A percentile compares a stretch with the other conserved stretches of the same genome.
Conservation (phyloP, 2,888 invertebrate genomes). For the Perithous albicinctus region DNA sequence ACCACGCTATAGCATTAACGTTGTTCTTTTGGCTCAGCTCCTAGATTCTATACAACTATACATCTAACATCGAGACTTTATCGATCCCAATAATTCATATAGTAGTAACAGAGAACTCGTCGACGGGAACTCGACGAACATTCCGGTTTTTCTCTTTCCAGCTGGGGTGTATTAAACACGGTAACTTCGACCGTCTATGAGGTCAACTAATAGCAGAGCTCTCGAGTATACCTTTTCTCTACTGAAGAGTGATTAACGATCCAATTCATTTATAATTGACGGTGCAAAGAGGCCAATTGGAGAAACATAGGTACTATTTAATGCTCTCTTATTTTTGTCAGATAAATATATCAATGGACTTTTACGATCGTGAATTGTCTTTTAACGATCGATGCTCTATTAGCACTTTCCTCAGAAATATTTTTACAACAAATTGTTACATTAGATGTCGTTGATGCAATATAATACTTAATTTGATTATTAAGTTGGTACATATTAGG, state of each 20-base stretch:
- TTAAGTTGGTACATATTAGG: too few relatives aligned
- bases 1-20: neutral
- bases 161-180: neutral
- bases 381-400: neutral
- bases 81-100: constrained; percentile 33
- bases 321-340: neutral
- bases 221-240: neutral
- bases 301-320: neutral
- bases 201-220: constrained; percentile 16
- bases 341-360: neutral
- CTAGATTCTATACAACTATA: neutral
- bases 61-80: constrained; percentile 21
- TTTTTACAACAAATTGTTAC: too few relatives aligned
- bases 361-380: neutral
- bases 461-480: too few relatives aligned
- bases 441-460: too few relatives aligned
- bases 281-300: neutral
- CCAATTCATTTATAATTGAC: constrained; percentile 33
- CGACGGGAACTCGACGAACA: neutral
- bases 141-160: neutral
- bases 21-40: constrained; percentile 8
- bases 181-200: neutral
- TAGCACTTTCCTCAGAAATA: neutral
- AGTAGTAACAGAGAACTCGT: neutral
- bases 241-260: constrained; percentile 3